A percentile compares a stretch with the other conserved stretches of the same genome.
phyloP scores from a whole-genome alignment of 2,797 vertebrate genomes.

The Enteromius trimaculatus region DNA sequence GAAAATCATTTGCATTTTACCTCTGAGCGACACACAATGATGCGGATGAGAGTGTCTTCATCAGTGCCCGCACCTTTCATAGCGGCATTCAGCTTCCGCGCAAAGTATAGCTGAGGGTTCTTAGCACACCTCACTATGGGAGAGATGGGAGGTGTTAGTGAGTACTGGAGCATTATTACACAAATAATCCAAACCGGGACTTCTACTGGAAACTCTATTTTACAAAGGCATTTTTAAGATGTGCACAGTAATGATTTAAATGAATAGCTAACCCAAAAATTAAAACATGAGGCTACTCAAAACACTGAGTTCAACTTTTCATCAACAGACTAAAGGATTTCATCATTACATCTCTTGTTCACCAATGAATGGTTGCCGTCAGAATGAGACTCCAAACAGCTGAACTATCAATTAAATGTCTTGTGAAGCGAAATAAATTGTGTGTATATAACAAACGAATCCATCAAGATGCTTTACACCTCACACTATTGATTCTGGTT shows the following conservation, averaged over 20 bases:
- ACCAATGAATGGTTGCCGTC: neutral
- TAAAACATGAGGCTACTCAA: neutral
- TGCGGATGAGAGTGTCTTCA: conserved; percentile 79
- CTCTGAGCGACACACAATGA: conserved; percentile 80
- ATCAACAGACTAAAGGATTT: neutral
- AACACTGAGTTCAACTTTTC: neutral
- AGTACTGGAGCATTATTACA: neutral
- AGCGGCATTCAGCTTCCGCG: conserved; percentile 75
- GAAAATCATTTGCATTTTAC: conserved; percentile 58
- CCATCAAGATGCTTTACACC: neutral
- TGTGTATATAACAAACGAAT: neutral
- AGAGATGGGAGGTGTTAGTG: neutral
- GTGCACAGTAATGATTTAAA: neutral
- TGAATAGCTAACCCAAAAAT: neutral
- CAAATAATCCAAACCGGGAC: neutral
- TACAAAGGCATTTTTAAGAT: neutral
- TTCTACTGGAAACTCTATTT: neutral
- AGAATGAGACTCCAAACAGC: neutral
- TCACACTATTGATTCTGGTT: neutral
- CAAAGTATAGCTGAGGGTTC: conserved; percentile 82
- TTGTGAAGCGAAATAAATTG: too few relatives aligned
- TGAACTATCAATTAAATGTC: neutral
- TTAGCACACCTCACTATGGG: conserved; percentile 78
- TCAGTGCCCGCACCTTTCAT: conserved; percentile 81
- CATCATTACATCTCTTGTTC: neutral